A percentile compares a stretch with the other conserved stretches of the same genome.
These are phyloP conservation scores for Heteractis magnifica DNA, from an alignment of 92 coral and sea anemone genomes.

Conservation along the genomic window DNA sequence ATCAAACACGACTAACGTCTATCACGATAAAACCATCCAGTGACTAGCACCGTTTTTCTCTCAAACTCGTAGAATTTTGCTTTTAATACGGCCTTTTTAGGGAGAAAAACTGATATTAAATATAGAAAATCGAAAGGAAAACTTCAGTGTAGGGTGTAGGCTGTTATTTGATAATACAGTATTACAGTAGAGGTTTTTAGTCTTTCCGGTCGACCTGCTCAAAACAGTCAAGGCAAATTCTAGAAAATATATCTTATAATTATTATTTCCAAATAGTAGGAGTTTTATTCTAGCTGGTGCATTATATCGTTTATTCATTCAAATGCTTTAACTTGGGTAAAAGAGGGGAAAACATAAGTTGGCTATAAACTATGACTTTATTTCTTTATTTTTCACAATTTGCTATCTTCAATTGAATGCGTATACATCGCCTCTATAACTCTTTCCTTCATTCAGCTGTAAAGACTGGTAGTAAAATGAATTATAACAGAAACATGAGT, in stretches of 20 bases:
- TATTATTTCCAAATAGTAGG: neutral
- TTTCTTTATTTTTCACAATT: neutral
- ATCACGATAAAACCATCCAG: conserved; percentile 6
- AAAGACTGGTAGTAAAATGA: neutral
- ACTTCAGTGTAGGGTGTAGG: conserved; percentile 32
- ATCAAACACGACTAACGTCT: conserved; percentile 3
- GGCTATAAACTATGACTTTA: neutral
- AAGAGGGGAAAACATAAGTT: neutral
- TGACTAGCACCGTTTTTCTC: conserved; percentile 6
- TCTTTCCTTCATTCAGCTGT: neutral
- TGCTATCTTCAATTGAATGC: neutral
- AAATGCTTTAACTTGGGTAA: neutral
- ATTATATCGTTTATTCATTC: neutral
- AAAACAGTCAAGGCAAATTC: conserved; percentile 13
- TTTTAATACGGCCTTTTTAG: neutral
- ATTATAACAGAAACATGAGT: neutral
- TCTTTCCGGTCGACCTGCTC: conserved; percentile 28
- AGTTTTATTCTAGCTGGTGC: neutral
- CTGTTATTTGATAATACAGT: conserved; percentile 13
- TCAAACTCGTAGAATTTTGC: neutral
- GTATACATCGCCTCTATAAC: neutral
- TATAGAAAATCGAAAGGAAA: conserved; percentile 23
- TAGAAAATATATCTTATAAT: conserved; percentile 4
- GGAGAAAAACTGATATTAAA: neutral
- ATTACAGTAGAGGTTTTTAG: conserved; percentile 12